Evolutionary conservation across 1,140 invertebrate species (phyloP).

Genomic region (Tachypleus tridentatus): DNA sequence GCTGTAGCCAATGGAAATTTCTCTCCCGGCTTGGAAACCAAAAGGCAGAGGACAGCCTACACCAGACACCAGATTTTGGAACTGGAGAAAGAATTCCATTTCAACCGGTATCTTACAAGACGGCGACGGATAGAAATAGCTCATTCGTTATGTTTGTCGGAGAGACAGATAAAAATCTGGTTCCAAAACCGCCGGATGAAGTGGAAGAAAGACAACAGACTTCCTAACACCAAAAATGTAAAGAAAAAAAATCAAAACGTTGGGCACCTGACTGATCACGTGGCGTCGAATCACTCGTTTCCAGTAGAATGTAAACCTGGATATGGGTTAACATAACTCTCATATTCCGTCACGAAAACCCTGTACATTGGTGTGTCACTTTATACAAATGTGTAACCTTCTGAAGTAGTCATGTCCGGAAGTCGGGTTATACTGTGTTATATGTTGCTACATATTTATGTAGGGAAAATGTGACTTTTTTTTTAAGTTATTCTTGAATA

Average conservation of each 20-base stretch:
- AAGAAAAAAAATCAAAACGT: constrained; percentile 33
- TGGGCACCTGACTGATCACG: too few species aligned
- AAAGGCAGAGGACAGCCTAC: constrained; percentile 89
- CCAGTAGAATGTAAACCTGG: too few species aligned
- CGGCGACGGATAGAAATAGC: constrained; percentile 93
- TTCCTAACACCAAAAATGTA: constrained; percentile 92
- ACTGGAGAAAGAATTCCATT: constrained; percentile 93
- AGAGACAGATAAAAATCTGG: constrained; percentile 98
- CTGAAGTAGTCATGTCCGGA: too few species aligned
- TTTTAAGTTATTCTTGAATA: too few species aligned
- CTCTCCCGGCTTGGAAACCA: constrained; percentile 57
- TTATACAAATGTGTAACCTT: too few species aligned
- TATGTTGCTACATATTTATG: too few species aligned
- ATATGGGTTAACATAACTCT: too few species aligned
- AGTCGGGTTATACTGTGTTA: too few species aligned
- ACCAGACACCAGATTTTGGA: constrained; percentile 93
- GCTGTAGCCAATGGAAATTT: constrained; percentile 13
- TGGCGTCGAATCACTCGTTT: too few species aligned
- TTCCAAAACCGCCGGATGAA: constrained; percentile 79
- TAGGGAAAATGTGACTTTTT: too few species aligned
- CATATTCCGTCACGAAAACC: too few species aligned
- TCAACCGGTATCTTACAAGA: constrained; percentile 86
- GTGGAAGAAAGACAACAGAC: constrained; percentile 95
- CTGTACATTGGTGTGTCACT: too few species aligned
- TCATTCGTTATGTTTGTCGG: constrained; percentile 84